Evolutionary conservation across 2,888 invertebrate genomes (phyloP).

Genomic region (Linyphia triangularis): DNA sequence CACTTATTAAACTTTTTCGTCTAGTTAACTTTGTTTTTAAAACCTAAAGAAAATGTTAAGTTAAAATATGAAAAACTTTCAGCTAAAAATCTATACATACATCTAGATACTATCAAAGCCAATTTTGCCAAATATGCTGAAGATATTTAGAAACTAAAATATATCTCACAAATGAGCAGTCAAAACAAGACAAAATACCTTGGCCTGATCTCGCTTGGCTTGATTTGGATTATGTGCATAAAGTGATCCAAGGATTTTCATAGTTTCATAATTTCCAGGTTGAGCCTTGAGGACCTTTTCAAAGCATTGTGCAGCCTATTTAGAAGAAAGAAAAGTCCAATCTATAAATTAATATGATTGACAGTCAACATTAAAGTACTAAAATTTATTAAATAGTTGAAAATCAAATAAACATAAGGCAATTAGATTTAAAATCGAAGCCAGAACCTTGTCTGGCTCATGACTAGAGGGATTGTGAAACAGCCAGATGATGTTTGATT

Average conservation of each 20-base stretch:
- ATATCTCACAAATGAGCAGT: no score
- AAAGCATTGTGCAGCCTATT: conserved; percentile 96
- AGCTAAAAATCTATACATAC: no score
- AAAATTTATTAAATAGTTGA: background rate
- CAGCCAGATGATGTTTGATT: no score
- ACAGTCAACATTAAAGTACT: background rate
- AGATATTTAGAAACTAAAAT: no score
- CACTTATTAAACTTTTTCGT: no score
- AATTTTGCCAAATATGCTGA: no score
- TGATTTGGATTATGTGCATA: conserved; percentile 94
- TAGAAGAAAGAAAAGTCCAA: conserved; percentile 74
- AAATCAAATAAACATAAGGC: background rate
- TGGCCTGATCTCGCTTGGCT: conserved; percentile 87
- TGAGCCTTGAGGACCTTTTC: conserved; percentile 98
- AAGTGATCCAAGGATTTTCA: conserved; percentile 98
- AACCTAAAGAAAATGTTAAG: no score
- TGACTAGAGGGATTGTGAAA: no score
- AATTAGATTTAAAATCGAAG: background rate
- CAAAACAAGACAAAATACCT: conserved; percentile 24
- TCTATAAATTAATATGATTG: background rate
- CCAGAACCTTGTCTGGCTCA: no score
- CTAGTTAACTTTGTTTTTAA: no score
- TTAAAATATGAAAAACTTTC: no score
- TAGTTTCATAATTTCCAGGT: conserved; percentile 98
- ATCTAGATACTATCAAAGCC: no score